phyloP scores from a whole-genome alignment of 2,888 invertebrate species.

The Synergus itoensis region DNA sequence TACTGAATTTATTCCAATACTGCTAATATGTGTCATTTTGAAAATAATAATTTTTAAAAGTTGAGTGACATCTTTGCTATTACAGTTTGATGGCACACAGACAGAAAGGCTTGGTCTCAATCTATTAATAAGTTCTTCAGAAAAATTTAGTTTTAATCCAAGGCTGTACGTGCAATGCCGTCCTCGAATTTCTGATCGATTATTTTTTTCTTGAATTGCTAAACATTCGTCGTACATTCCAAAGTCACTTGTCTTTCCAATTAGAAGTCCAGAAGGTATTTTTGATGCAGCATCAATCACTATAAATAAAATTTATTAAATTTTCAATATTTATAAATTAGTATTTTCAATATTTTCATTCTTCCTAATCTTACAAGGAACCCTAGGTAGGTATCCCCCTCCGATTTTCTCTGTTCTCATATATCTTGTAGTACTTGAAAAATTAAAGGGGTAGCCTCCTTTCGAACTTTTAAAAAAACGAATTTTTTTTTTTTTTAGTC shows the following conservation, averaged over 20 bases:
- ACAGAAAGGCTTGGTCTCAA: conserved; percentile 60
- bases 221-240: conserved; percentile 78
- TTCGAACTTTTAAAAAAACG: too few species aligned
- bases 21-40: conserved; percentile 25
- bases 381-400: too few species aligned
- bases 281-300: conserved; percentile 10
- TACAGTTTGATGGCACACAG: conserved; percentile 77
- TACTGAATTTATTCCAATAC: not conserved
- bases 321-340: not conserved
- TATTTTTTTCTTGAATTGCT: conserved; percentile 56
- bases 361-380: too few species aligned
- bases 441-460: too few species aligned
- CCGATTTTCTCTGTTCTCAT: too few species aligned
- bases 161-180: conserved; percentile 74
- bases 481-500: too few species aligned
- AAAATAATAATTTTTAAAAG: conserved; percentile 8
- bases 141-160: not conserved
- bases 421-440: too few species aligned
- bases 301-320: not conserved
- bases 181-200: conserved; percentile 71
- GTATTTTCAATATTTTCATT: not conserved
- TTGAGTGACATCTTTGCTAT: conserved; percentile 64
- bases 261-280: conserved; percentile 72
- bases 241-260: conserved; percentile 76
- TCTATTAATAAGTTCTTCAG: conserved; percentile 44